Evolutionary conservation across 2,113 vertebrate genomes (phyloP).

Genomic region (Nibea albiflora): DNA sequence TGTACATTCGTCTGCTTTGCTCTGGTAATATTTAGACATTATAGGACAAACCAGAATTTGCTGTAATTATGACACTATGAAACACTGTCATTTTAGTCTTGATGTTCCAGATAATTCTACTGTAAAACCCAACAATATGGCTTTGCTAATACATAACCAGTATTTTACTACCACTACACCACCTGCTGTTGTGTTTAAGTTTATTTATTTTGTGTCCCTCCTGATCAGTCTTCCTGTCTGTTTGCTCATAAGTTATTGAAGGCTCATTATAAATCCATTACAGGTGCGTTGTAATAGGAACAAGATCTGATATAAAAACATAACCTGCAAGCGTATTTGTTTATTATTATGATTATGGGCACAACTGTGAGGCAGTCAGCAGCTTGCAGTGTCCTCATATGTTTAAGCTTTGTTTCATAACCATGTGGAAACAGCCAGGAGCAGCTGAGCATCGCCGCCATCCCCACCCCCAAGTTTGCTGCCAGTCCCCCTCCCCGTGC

Average conservation of each 20-base stretch:
- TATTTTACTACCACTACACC: not conserved
- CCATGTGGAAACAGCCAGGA: conserved; percentile 41
- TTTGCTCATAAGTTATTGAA: conserved; percentile 24
- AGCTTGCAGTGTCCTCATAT: conserved; percentile 14
- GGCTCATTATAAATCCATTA: not conserved
- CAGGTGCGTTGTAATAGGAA: not conserved
- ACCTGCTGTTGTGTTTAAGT: conserved; percentile 4
- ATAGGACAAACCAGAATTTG: not conserved
- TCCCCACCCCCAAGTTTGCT: conserved; percentile 8
- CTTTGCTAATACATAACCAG: not conserved
- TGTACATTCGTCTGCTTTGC: not conserved
- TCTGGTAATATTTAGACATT: not conserved
- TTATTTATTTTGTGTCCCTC: not conserved
- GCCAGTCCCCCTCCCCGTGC: conserved; percentile 9
- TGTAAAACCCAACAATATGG: not conserved
- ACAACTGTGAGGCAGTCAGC: conserved; percentile 40
- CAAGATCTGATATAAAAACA: not conserved
- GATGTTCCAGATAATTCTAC: not conserved
- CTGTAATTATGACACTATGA: not conserved
- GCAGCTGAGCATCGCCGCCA: conserved; percentile 22
- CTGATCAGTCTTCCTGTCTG: not conserved
- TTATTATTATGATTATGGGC: conserved; percentile 33
- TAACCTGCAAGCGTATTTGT: conserved; percentile 1
- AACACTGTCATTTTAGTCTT: not conserved
- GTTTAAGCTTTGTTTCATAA: conserved; percentile 44